Conservation (phyloP, 2,113 vertebrate species). For the Hylia prasina region DNA sequence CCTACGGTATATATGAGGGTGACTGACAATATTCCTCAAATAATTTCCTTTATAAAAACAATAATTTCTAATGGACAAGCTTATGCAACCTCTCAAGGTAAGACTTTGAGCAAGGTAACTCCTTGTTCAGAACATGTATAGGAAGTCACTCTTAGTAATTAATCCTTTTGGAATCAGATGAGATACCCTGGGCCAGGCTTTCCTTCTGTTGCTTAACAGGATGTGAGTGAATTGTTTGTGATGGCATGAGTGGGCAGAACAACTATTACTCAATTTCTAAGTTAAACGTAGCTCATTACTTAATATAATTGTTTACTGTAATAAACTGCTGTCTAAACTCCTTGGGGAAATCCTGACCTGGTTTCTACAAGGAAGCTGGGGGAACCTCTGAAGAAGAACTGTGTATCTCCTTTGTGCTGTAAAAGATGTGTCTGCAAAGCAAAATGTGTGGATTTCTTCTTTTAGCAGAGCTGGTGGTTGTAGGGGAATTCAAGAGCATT, state of each 20-base stretch:
- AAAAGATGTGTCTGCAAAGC: neutral
- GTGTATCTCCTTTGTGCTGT: neutral
- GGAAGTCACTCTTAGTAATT: neutral
- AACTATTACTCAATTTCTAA: neutral
- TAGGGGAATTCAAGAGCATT: neutral
- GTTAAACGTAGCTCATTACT: neutral
- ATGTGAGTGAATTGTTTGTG: neutral
- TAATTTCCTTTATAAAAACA: constrained; percentile 83
- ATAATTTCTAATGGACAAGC: constrained; percentile 85
- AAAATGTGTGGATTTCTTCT: neutral
- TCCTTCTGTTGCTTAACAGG: neutral
- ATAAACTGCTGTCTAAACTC: neutral
- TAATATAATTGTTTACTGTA: neutral
- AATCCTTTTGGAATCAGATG: neutral
- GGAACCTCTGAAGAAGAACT: neutral
- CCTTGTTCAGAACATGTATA: neutral
- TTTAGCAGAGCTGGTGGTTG: neutral
- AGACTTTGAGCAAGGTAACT: neutral
- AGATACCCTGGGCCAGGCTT: neutral
- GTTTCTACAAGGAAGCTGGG: neutral
- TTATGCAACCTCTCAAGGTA: constrained; percentile 83
- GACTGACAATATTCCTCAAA: constrained; percentile 90
- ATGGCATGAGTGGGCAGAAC: neutral
- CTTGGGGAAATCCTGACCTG: neutral
- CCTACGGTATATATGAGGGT: constrained; percentile 88